Percentiles rank a stretch among this genome's conserved stretches.
Conservation (phyloP, 2,888 invertebrate genomes). For the Cosmopolites sordidus region DNA sequence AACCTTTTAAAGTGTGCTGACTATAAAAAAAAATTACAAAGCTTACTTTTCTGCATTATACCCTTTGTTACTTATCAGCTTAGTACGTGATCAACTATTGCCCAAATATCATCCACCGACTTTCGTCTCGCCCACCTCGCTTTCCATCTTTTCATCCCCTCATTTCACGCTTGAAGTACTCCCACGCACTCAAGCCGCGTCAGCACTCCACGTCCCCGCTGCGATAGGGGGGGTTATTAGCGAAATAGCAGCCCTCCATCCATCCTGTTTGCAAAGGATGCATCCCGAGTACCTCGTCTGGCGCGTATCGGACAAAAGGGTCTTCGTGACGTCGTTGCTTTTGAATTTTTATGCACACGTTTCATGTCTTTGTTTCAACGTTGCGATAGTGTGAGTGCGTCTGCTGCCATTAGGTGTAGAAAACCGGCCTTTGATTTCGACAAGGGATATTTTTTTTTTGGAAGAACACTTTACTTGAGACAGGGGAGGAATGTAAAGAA, state of each 20-base stretch:
- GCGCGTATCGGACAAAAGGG: neutral
- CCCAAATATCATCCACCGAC: too few relatives aligned
- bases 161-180: neutral
- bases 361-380: conserved; percentile 14
- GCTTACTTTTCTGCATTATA: too few relatives aligned
- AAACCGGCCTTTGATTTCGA: neutral
- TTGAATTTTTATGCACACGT: conserved; percentile 24
- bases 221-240: conserved; percentile 19
- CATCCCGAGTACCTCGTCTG: neutral
- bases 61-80: too few relatives aligned
- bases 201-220: conserved; percentile 7
- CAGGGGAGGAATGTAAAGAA: neutral
- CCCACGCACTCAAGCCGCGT: neutral
- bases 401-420: neutral
- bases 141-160: neutral
- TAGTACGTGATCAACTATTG: too few relatives aligned
- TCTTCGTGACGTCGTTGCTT: conserved; percentile 5
- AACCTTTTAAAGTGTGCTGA: too few relatives aligned
- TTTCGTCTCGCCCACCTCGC: too few relatives aligned
- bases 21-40: too few relatives aligned
- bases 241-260: conserved; percentile 15
- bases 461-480: neutral
- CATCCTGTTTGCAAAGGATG: conserved; percentile 15
- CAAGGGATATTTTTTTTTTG: neutral
- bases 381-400: conserved; percentile 6